Percentiles rank a stretch among this genome's conserved stretches.
These are phyloP conservation scores for Amphiduros pacificus DNA, from an alignment of 2,888 invertebrate species.

Conservation along the genomic window DNA sequence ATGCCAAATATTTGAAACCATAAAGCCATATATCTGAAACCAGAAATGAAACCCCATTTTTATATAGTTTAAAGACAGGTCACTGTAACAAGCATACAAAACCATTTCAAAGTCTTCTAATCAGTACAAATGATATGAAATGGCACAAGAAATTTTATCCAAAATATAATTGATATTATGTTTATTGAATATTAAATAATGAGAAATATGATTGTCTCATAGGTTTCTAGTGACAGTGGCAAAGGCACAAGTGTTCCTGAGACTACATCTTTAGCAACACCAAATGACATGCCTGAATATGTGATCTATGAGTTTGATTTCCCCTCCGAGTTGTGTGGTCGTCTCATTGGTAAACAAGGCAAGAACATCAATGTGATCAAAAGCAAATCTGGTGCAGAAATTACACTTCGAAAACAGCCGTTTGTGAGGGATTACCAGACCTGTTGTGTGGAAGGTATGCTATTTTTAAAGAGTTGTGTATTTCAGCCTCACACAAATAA, in stretches of 20 bases:
- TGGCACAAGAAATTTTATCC: too few species aligned
- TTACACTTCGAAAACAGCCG: constrained; percentile 79
- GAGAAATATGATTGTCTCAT: neutral
- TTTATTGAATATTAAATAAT: neutral
- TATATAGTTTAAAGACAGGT: too few species aligned
- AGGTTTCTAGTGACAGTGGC: constrained; percentile 20
- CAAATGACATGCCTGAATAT: constrained; percentile 5
- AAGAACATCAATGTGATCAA: constrained; percentile 78
- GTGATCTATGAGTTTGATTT: constrained; percentile 56
- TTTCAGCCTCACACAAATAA: too few species aligned
- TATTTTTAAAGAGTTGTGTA: too few species aligned
- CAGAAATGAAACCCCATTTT: too few species aligned
- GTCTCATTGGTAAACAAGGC: constrained; percentile 83
- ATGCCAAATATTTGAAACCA: too few species aligned
- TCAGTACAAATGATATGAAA: too few species aligned
- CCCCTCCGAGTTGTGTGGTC: constrained; percentile 72
- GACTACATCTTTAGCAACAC: constrained; percentile 4
- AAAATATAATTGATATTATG: neutral
- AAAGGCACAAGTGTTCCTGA: constrained; percentile 13
- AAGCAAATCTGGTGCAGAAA: constrained; percentile 75
- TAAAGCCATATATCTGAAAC: too few species aligned
- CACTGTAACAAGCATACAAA: too few species aligned
- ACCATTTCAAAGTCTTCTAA: too few species aligned
- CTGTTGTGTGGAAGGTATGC: constrained; percentile 12
- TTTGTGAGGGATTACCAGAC: constrained; percentile 72